Conservation (phyloP, 2,113 vertebrate genomes). For the Heterocephalus glaber region DNA sequence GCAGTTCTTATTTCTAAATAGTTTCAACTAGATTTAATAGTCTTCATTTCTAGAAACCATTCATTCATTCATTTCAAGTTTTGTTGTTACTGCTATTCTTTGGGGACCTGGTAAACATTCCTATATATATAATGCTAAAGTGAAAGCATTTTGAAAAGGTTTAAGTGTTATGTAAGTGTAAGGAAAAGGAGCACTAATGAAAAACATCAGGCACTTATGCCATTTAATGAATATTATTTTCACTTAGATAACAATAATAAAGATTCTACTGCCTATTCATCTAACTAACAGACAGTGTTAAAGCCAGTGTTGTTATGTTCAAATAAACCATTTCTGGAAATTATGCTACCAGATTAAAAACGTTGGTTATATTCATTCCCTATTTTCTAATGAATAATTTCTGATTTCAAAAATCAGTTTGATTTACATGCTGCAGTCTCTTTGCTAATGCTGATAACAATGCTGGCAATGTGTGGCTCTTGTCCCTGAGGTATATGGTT, state of each 20-base stretch:
- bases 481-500: background rate
- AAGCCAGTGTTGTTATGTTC: conserved; percentile 32
- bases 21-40: background rate
- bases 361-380: background rate
- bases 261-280: background rate
- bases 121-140: background rate
- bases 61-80: background rate
- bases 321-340: conserved; percentile 46
- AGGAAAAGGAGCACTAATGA: background rate
- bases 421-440: background rate
- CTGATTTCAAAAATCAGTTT: conserved; percentile 28
- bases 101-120: background rate
- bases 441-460: background rate
- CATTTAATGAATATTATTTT: conserved; percentile 42
- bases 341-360: conserved; percentile 10
- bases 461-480: rapidly evolving
- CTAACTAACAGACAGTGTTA: background rate
- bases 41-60: background rate
- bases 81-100: background rate
- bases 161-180: background rate
- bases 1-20: background rate
- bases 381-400: conserved; percentile 34
- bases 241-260: conserved; percentile 31
- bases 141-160: conserved; percentile 43
- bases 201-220: background rate